Evolutionary conservation across 2,888 invertebrate species (phyloP).

Genomic region (Tipula confusa): DNA sequence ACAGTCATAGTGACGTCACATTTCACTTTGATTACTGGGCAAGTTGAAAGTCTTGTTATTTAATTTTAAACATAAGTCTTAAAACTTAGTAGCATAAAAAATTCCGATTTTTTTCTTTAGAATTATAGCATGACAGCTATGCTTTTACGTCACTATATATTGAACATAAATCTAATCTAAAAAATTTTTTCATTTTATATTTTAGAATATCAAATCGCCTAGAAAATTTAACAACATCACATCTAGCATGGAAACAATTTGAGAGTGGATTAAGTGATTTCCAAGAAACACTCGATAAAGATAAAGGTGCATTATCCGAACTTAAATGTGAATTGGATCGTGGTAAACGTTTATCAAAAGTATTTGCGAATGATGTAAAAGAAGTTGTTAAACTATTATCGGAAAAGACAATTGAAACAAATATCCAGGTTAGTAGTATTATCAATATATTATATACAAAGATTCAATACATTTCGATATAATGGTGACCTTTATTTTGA

Average conservation of each 20-base stretch:
- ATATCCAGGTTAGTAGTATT: constrained; percentile 42
- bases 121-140: no score
- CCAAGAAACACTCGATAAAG: constrained; percentile 69
- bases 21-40: no score
- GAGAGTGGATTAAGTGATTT: constrained; percentile 71
- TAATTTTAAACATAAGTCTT: no score
- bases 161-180: not conserved
- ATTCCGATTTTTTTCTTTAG: no score
- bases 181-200: constrained; percentile 37
- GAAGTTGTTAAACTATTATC: constrained; percentile 49
- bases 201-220: constrained; percentile 68
- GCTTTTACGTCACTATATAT: no score
- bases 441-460: not conserved
- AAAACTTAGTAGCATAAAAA: no score
- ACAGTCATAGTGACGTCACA: no score
- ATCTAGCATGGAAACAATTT: constrained; percentile 71
- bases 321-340: constrained; percentile 48
- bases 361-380: constrained; percentile 49
- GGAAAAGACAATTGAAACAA: constrained; percentile 47
- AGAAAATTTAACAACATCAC: constrained; percentile 65
- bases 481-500: constrained; percentile 26
- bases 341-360: constrained; percentile 46
- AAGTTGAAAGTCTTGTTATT: no score
- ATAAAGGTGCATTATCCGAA: constrained; percentile 52
- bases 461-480: not conserved